Evolutionary conservation across 1,140 invertebrate genomes (phyloP).

Genomic region (Drosophila melanica): DNA sequence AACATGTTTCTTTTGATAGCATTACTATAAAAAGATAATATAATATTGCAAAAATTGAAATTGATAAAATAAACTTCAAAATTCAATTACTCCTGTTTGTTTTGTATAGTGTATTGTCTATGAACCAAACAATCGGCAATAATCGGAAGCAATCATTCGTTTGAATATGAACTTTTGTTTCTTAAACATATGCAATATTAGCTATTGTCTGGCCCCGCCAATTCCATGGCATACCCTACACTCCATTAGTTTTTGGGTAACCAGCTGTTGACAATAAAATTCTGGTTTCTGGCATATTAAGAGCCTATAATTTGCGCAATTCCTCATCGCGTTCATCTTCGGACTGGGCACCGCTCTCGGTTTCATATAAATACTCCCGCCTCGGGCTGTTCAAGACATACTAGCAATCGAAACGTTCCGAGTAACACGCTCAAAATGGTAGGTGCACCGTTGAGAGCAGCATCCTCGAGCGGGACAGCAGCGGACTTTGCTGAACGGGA

Average conservation of each 20-base stretch:
- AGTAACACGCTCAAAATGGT: conserved; percentile 72
- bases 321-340: conserved; percentile 47
- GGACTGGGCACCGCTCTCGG: conserved; percentile 30
- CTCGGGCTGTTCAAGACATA: conserved; percentile 35
- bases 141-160: background rate
- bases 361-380: conserved; percentile 68
- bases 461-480: background rate
- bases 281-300: conserved; percentile 79
- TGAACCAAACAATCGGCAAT: background rate
- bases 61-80: background rate
- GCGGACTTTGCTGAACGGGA: background rate
- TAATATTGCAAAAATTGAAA: background rate
- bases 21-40: background rate
- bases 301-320: conserved; percentile 67
- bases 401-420: conserved; percentile 50
- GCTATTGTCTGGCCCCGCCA: conserved; percentile 6
- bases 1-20: background rate
- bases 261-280: conserved; percentile 57
- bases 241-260: conserved; percentile 40
- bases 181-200: background rate
- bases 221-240: conserved; percentile 38
- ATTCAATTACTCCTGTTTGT: background rate
- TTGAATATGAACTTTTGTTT: background rate
- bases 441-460: conserved; percentile 34
- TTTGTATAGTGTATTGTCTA: background rate